phyloP scores from a whole-genome alignment of 2,113 vertebrate species.

The Mesocricetus auratus region DNA sequence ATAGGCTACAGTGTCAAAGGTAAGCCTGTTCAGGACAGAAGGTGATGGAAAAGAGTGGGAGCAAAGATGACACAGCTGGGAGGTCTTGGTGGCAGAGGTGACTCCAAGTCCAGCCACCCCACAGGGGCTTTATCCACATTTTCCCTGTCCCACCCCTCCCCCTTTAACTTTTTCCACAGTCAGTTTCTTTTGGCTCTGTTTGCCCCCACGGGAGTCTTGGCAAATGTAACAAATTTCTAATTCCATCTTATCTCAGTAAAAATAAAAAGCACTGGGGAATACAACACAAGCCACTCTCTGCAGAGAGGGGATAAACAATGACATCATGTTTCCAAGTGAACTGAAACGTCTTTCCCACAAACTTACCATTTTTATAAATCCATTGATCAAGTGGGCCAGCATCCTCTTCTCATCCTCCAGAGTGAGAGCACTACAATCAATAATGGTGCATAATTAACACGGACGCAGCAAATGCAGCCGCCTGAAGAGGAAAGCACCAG shows the following conservation, averaged over 20 bases:
- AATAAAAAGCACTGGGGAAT: constrained; percentile 62
- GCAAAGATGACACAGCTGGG: not conserved
- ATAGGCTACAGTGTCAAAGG: not conserved
- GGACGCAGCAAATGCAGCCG: not conserved
- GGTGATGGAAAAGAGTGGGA: not conserved
- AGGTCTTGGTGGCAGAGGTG: not conserved
- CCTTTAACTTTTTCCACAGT: not conserved
- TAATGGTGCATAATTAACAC: constrained; percentile 55
- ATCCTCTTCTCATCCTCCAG: constrained; percentile 97
- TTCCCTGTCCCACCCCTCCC: not conserved
- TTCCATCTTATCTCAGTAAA: constrained; percentile 64
- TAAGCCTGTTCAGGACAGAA: not conserved
- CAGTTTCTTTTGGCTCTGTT: constrained; percentile 57
- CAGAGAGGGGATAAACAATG: constrained; percentile 45
- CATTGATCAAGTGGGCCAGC: constrained; percentile 93
- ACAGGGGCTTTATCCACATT: not conserved
- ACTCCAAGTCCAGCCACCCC: not conserved
- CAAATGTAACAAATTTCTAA: constrained; percentile 66
- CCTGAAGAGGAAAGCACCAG: constrained; percentile 18
- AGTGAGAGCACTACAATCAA: constrained; percentile 92
- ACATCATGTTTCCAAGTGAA: constrained; percentile 48
- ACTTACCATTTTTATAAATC: constrained; percentile 97
- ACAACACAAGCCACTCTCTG: not conserved
- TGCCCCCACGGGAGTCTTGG: constrained; percentile 17
- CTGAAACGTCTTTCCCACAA: not conserved